Base-by-base conservation (phyloP, 2,797 vertebrate genomes). In the Hippocampus kuda region DNA sequence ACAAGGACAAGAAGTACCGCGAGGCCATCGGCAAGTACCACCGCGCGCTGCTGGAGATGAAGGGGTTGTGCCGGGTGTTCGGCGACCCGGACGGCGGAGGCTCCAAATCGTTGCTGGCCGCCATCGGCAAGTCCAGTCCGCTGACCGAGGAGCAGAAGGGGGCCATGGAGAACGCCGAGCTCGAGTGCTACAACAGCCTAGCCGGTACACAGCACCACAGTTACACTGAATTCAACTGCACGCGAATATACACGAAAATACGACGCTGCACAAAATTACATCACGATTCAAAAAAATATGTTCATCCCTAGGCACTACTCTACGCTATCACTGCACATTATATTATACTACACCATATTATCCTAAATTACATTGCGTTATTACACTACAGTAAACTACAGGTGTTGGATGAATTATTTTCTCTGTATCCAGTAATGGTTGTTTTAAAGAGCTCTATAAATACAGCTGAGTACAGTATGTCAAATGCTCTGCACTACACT, bases 1-100 rank as follows among this genome's bases (percentile, higher is more conserved):
- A 98, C 91, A 96, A 97, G 89, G 97, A 98, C 81, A 98, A 98
- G 91, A 99, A 99, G 90, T 98, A 96, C 92, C 92, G 96, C 57
- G 97, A 98, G 83, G 96, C 97, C 86, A 99, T 99, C 73, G 97
- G 97, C 83, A 98, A 98, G 89, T 98, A 98, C 73, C 97, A 99
- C 90, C 93, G 97, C 75, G 96, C 97, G 67, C 84, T 99, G 85
- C 90, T 98, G 87, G 96, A 98, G 90, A 94, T 99, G 75, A 99
- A 98, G 89, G 95, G 94, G 72, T 88, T 98, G 86, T 93, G 91
- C 80, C 86, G 90, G 82, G 88, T 91, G 73, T 83, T 92, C 71
- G 90, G 91, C 67, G 94, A 93, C 26, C 90, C 89, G 78, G 93
- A 94, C 82, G 74, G 86, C 75, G 80, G 90, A 83, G 77, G 63